Conservation (phyloP, 2,113 vertebrate genomes). For the Ancistrus triradiatus region DNA sequence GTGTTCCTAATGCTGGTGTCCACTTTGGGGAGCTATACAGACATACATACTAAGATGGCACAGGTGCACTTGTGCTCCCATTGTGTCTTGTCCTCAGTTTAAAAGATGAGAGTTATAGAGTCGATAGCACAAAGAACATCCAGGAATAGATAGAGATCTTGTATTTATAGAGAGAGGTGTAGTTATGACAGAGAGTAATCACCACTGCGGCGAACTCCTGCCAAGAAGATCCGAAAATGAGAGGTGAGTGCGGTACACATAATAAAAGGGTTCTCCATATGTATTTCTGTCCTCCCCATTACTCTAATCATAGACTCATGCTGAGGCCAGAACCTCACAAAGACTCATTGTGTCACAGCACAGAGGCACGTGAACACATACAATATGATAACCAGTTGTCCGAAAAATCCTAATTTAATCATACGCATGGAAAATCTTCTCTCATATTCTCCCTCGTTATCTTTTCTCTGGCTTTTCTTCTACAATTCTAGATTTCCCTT, state of each 20-base stretch:
- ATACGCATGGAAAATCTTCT: neutral
- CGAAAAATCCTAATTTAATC: conserved; percentile 1
- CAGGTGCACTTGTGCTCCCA: conserved; percentile 21
- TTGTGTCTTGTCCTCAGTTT: conserved; percentile 21
- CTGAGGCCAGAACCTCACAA: conserved; percentile 60
- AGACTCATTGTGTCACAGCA: conserved; percentile 62
- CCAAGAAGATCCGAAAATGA: no score
- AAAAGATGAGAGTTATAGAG: conserved; percentile 28
- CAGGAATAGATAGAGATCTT: neutral
- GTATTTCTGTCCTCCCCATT: conserved; percentile 24
- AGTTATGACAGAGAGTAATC: conserved; percentile 7
- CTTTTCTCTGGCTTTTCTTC: neutral
- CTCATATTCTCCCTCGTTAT: neutral
- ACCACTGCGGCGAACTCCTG: conserved; percentile 13
- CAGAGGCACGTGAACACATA: conserved; percentile 43
- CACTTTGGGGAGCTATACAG: neutral
- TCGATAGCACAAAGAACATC: neutral
- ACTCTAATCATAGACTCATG: conserved; percentile 54
- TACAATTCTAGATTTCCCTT: conserved; percentile 25
- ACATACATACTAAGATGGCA: conserved; percentile 17
- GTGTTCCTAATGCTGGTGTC: neutral
- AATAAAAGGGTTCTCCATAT: conserved; percentile 6
- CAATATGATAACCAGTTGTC: neutral
- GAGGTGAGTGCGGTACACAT: conserved; percentile 28
- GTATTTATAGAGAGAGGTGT: neutral